A percentile compares a stretch with the other conserved stretches of the same genome.
phyloP scores from a whole-genome alignment of 2,888 invertebrate species.

The Phymatocera aterrima region DNA sequence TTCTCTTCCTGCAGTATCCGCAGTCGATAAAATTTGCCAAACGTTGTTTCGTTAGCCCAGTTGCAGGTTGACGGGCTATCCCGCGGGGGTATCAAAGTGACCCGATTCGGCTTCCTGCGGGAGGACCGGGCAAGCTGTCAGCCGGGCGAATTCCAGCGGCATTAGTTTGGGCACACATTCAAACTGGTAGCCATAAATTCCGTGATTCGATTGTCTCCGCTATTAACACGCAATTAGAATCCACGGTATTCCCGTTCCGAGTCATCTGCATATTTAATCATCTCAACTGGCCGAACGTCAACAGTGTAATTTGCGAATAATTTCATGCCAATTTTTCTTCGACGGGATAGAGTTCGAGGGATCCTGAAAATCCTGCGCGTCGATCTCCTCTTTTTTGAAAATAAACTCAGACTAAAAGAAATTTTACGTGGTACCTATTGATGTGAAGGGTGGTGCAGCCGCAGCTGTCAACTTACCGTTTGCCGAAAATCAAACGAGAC shows the following conservation, averaged over 20 bases:
- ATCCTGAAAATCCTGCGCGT: too few species aligned
- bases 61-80: slow-evolving; percentile 21
- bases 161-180: not conserved
- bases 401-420: not conserved
- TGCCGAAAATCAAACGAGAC: slow-evolving; percentile 29
- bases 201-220: not conserved
- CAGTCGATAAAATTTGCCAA: slow-evolving; percentile 33
- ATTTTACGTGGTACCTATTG: not conserved
- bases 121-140: not conserved
- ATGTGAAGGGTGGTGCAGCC: slow-evolving; percentile 39
- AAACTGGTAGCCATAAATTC: not conserved
- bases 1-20: not conserved
- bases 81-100: slow-evolving; percentile 19
- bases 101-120: slow-evolving; percentile 6
- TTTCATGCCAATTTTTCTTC: too few species aligned
- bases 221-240: not conserved
- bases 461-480: slow-evolving; percentile 46
- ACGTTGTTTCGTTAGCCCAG: slow-evolving; percentile 31
- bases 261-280: not conserved
- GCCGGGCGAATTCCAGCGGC: not conserved
- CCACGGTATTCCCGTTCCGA: not conserved
- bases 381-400: not conserved
- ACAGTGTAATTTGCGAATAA: too few species aligned
- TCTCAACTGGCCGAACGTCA: not conserved
- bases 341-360: too few species aligned